Percentiles rank a stretch among this genome's conserved stretches.
Conservation (phyloP, 2,797 vertebrate species). For the Pangasius larnaudii region DNA sequence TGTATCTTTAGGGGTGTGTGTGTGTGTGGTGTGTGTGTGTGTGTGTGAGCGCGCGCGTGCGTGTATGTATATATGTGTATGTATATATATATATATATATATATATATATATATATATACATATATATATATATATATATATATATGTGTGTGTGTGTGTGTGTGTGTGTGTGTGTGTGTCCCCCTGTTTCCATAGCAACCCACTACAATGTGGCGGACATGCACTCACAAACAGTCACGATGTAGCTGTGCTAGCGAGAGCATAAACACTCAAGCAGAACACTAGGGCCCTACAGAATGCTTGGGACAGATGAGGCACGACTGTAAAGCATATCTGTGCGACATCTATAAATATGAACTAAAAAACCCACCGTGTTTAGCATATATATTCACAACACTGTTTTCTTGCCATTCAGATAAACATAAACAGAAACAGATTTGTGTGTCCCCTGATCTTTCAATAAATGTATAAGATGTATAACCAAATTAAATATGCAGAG, state of each 20-base stretch:
- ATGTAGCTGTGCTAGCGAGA: conserved; percentile 41
- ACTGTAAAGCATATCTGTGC: not conserved
- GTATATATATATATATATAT: not conserved
- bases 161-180: no score
- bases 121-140: not conserved
- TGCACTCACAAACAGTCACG: conserved; percentile 50
- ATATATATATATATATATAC: not conserved
- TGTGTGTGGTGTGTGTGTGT: conserved; percentile 20
- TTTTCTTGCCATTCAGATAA: not conserved
- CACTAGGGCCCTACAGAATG: conserved; percentile 30
- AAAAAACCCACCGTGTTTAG: not conserved
- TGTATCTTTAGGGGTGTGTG: conserved; percentile 40
- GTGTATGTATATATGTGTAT: conserved; percentile 37
- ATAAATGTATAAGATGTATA: conserved; percentile 6
- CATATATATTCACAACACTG: not conserved
- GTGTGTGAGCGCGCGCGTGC: conserved; percentile 38
- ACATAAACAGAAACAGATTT: not conserved
- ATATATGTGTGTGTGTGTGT: no score
- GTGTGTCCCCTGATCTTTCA: not conserved
- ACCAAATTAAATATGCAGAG: not conserved
- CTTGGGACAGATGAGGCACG: conserved; percentile 1
- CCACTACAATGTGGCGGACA: conserved; percentile 43
- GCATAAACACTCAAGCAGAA: conserved; percentile 39
- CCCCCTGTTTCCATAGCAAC: conserved; percentile 61
- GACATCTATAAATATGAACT: conserved; percentile 4